Percentiles rank a stretch among this genome's conserved stretches.
These are phyloP conservation scores for Callaeas wilsoni DNA, from an alignment of 2,113 vertebrate species.

Conservation along the genomic window DNA sequence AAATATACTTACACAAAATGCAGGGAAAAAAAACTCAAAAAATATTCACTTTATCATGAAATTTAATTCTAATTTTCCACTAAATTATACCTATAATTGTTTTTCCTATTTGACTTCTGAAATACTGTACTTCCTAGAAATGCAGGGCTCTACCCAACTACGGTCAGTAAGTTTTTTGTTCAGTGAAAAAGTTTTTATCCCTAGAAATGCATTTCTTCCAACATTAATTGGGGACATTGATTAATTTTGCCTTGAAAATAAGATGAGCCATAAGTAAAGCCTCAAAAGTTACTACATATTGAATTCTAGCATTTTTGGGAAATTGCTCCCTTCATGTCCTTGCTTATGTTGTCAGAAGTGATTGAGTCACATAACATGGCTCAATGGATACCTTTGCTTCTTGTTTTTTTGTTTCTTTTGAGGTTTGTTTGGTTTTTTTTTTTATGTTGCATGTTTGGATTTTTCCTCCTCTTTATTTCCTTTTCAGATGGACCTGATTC, in stretches of 20 bases:
- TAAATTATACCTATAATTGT: not conserved
- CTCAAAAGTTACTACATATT: not conserved
- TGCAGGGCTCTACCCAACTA: accelerated
- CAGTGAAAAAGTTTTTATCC: not conserved
- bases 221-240: not conserved
- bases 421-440: not conserved
- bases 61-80: not conserved
- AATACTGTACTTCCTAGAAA: not conserved
- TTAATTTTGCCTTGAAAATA: not conserved
- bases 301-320: not conserved
- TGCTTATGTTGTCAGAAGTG: not conserved
- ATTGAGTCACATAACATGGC: not conserved
- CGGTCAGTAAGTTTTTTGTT: not conserved
- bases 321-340: not conserved
- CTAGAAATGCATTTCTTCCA: not conserved
- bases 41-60: not conserved
- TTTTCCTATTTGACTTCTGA: not conserved
- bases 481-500: not conserved
- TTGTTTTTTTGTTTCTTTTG: not conserved
- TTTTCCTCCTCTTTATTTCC: not conserved
- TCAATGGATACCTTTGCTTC: not conserved
- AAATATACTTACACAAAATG: not conserved
- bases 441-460: not conserved
- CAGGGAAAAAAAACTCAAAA: not conserved
- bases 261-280: not conserved